Base-by-base conservation (phyloP, 2,888 invertebrate genomes). In the Herminia tarsipennalis region DNA sequence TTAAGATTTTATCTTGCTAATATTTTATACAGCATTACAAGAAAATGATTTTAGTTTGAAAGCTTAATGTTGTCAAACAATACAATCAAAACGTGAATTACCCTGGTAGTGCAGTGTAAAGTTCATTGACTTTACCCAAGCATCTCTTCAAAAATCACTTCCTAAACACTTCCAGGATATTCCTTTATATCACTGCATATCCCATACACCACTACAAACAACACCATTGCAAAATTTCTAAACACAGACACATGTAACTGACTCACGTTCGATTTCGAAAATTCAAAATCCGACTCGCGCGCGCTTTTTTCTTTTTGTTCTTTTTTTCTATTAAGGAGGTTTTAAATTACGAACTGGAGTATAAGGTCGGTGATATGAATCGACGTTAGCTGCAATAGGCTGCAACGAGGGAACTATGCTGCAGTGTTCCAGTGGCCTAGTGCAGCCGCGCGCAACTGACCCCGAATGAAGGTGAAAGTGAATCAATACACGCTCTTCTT, bases 391-490 rank as follows among this genome's bases (percentile, higher is more conserved):
- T 79, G 78, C 82, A 82, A 67, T 71, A 79, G 77, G 75, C 73
- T 68, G 83, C 82, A 72, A 69, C 65, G 75, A 63, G 66, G 81
- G 83, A 75, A 86, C 87, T 87, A 84, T 82, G 80, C 81, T 80
- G 76, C 74, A 63, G 43, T 85, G 83, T 54, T 81, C 89, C 68
- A 88, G 78, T 91, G 87, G 81, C 90, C 90, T 78, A 90, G 64
- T 89, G 86, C 83, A 88, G 86, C 72, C 88, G 88, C 90, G 90
- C 90, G 90, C 90, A 91, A 71, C 89, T 84, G 90, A 85, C 90
- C 90, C 72, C 83, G 63, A 67, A 54, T 60, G 88, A 86, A 81
- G 73, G 88, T 65, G 86, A 90, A 75, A 89, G 90, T 88, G 80
- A 86, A 90, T 90, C 90, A 83, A 91, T 91, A 89, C 78, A 24